Evolutionary conservation across 2,113 vertebrate species (phyloP).

Genomic region (Tauraco erythrolophus): DNA sequence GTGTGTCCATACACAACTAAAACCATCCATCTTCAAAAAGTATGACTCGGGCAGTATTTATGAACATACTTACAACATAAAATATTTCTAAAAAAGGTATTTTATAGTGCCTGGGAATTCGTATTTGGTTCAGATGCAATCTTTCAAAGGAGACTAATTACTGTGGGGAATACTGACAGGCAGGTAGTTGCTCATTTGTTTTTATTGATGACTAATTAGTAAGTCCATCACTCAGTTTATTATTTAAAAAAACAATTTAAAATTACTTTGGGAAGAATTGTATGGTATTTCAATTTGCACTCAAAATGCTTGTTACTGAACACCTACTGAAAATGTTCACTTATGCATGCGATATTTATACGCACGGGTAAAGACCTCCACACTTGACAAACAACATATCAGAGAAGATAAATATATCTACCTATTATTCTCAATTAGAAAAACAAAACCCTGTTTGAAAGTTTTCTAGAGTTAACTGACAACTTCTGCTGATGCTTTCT

Average conservation of each 20-base stretch:
- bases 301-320: background rate
- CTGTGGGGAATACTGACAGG: background rate
- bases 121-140: background rate
- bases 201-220: background rate
- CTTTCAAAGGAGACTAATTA: background rate
- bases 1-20: background rate
- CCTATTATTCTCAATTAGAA: background rate
- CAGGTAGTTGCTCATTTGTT: background rate
- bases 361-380: background rate
- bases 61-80: background rate
- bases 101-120: background rate
- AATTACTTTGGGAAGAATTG: background rate
- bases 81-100: background rate
- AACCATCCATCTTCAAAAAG: background rate
- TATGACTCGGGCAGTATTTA: background rate
- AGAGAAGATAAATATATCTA: background rate
- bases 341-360: background rate
- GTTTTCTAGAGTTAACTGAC: background rate
- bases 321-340: background rate
- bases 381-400: background rate
- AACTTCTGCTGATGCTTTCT: background rate
- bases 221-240: background rate
- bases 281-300: background rate
- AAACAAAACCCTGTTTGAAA: background rate
- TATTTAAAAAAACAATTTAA: background rate